These are phyloP conservation scores for Leptinotarsa tumamoca DNA, from an alignment of 2,888 invertebrate genomes.

Conservation along the genomic window DNA sequence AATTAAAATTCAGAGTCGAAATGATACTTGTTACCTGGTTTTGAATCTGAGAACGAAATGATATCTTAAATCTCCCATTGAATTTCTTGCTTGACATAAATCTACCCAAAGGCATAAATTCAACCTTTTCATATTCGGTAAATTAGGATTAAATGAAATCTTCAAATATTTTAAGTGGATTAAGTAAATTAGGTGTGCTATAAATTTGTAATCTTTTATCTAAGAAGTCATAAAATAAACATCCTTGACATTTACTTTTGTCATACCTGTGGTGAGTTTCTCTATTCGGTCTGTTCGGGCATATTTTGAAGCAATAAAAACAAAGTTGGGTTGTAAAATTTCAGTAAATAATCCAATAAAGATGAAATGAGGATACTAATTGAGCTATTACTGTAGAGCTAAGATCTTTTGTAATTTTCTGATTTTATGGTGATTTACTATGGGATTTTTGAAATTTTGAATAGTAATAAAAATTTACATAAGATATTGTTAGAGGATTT, in stretches of 20 bases:
- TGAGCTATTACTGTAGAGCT: not conserved
- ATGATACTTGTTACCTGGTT: not conserved
- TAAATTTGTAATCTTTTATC: conserved; percentile 35
- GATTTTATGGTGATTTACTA: conserved; percentile 21
- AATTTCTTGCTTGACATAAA: not conserved
- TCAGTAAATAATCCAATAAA: conserved; percentile 21
- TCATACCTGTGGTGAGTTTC: conserved; percentile 37
- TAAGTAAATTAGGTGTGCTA: conserved; percentile 35
- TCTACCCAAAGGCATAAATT: conserved; percentile 2
- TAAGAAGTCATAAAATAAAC: conserved; percentile 32
- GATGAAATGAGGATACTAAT: conserved; percentile 13
- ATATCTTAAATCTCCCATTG: not conserved
- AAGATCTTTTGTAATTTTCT: not conserved
- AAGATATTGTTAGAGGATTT: not conserved
- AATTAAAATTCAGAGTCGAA: no score
- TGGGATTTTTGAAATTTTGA: not conserved
- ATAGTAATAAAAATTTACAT: not conserved
- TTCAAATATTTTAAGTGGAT: conserved; percentile 40
- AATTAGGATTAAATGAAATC: conserved; percentile 33
- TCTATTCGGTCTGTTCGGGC: conserved; percentile 21
- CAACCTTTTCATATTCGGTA: conserved; percentile 20
- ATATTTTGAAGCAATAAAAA: conserved; percentile 30
- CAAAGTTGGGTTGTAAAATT: conserved; percentile 17
- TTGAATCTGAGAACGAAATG: not conserved
- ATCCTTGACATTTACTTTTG: conserved; percentile 31